These are phyloP conservation scores for Brotula barbata DNA, from an alignment of 2,797 vertebrate species.

Conservation along the genomic window DNA sequence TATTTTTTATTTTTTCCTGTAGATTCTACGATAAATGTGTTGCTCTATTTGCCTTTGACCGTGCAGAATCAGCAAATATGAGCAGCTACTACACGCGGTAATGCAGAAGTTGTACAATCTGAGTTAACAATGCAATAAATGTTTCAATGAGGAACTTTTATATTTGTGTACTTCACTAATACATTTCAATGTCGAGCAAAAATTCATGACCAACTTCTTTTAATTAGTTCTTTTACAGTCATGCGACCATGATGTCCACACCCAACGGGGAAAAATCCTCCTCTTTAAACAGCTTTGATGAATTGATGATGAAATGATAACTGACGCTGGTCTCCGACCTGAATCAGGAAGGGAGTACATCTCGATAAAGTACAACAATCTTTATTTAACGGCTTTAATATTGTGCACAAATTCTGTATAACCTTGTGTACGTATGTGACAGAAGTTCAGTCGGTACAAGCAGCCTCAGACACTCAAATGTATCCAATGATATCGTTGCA, in stretches of 20 bases:
- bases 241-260: no score
- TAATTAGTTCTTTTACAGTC: no score
- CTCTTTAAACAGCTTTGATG: neutral
- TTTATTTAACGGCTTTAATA: constrained; percentile 58
- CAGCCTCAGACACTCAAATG: constrained; percentile 81
- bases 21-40: no score
- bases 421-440: constrained; percentile 13
- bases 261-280: neutral
- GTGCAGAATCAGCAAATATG: no score
- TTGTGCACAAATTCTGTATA: constrained; percentile 21
- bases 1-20: constrained; percentile 5
- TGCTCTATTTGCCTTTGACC: no score
- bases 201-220: neutral
- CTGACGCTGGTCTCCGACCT: no score
- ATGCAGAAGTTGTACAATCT: neutral
- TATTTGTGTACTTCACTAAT: constrained; percentile 18
- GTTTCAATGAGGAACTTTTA: constrained; percentile 15
- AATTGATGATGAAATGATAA: no score
- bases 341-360: constrained; percentile 13
- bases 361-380: constrained; percentile 46
- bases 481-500: constrained; percentile 94
- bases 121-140: constrained; percentile 35
- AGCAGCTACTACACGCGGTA: no score
- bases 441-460: constrained; percentile 6
- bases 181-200: neutral